Evolutionary conservation across 1,140 invertebrate genomes (phyloP).

Genomic region (Muscidifurax raptorellus): DNA sequence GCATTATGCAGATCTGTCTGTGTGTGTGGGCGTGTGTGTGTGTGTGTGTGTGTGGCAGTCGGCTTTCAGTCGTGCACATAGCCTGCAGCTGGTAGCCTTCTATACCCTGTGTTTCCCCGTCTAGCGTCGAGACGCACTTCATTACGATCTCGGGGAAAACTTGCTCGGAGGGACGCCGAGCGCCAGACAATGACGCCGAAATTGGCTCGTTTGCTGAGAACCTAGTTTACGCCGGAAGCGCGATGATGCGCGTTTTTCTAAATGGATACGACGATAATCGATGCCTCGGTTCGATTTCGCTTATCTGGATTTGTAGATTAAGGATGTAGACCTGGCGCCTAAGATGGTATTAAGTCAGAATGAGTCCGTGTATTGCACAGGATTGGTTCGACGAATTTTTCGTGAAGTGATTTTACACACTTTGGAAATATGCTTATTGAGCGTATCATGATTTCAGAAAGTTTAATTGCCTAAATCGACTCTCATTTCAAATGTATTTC

Average conservation of each 20-base stretch:
- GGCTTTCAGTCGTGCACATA: neutral
- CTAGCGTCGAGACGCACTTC: conserved; percentile 40
- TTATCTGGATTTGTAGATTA: too few relatives aligned
- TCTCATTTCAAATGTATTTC: too few relatives aligned
- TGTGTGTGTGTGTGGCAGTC: neutral
- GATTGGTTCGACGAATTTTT: too few relatives aligned
- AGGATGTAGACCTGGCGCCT: too few relatives aligned
- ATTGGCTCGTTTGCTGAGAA: neutral
- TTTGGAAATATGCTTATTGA: too few relatives aligned
- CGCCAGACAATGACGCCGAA: conserved; percentile 41
- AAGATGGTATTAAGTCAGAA: too few relatives aligned
- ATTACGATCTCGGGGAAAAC: conserved; percentile 40
- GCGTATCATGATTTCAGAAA: too few relatives aligned
- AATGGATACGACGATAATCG: neutral
- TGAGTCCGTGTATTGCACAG: too few relatives aligned
- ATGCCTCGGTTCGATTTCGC: neutral
- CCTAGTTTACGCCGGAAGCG: neutral
- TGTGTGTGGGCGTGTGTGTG: neutral
- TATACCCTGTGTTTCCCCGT: neutral
- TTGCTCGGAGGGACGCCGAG: neutral
- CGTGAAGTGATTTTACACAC: too few relatives aligned
- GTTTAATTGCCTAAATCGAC: too few relatives aligned
- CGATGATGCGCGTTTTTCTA: neutral
- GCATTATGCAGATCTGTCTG: conserved; percentile 4
- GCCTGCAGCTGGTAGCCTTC: neutral